Evolutionary conservation across 2,113 vertebrate genomes (phyloP), one percentile per base, ranked within the genome.

Genomic region (Lophotis ruficrista): DNA sequence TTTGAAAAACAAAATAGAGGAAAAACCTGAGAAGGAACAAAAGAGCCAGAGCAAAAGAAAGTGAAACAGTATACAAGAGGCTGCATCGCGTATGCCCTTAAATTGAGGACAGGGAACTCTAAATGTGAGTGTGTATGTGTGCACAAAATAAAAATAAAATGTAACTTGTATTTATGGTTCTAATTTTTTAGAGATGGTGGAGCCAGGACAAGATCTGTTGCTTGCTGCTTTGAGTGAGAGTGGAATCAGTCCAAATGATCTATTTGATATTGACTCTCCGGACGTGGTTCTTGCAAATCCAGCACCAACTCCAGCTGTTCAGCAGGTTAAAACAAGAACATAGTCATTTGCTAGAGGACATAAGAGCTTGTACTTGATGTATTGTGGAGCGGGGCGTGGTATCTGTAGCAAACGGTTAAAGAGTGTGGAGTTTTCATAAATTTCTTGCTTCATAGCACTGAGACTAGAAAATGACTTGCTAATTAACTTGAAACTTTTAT

Each of bases 191-290:
- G 97, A 99, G 99, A 99, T 98, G 98, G 98, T 99, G 99, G 99
- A 99, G 98, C 99, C 99, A 95, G 99, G 99, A 98, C 99, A 99
- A 98, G 99, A 99, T 98, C 98, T 99, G 98, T 98, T 99, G 91
- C 99, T 99, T 93, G 99, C 99, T 97, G 99, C 99, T 97, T 98
- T 99, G 89, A 99, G 99, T 96, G 99, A 99, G 98, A 99, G 99
- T 96, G 99, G 99, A 91, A 99, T 99, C 97, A 99, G 99, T 96
- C 99, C 99, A 19, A 99, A 99, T 98, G 99, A 99, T 95, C 98
- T 99, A 10, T 99, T 99, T 96, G 99, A 99, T 97, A 98, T 99
- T 89, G 99, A 99, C 93, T 97, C 98, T 97, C 98, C 99, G 85
- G 99, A 99, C 19, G 97, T 98, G 68, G 98, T 98, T 58, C 96